phyloP scores from a whole-genome alignment of 2,888 invertebrate genomes.

The Dysmachus trigonus region DNA sequence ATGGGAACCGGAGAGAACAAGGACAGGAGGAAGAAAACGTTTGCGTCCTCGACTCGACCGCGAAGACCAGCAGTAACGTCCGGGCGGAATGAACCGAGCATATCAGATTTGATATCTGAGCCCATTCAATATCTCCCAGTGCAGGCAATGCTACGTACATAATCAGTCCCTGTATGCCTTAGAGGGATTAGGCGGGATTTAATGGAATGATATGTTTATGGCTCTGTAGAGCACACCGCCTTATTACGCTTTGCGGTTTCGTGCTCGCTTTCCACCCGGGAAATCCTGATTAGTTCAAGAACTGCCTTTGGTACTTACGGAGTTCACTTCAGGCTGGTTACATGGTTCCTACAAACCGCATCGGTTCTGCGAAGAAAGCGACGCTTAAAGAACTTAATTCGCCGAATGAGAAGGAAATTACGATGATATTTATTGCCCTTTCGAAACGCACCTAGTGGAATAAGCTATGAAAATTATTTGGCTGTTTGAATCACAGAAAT shows the following conservation, averaged over 20 bases:
- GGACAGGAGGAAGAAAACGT: background rate
- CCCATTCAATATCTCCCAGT: background rate
- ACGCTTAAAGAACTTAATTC: background rate
- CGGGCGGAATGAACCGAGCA: background rate
- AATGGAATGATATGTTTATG: slow-evolving; percentile 49
- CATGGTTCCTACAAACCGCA: background rate
- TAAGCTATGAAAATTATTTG: background rate
- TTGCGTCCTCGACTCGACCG: background rate
- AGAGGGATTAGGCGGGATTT: slow-evolving; percentile 48
- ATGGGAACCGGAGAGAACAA: background rate
- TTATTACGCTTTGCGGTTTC: slow-evolving; percentile 31
- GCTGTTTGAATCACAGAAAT: background rate
- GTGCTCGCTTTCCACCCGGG: slow-evolving; percentile 17
- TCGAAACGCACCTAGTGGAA: background rate
- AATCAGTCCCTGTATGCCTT: slow-evolving; percentile 26
- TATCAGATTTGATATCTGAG: slow-evolving; percentile 27
- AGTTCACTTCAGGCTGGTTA: background rate
- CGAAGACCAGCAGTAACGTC: background rate
- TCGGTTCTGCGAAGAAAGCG: background rate
- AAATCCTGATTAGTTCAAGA: slow-evolving; percentile 46
- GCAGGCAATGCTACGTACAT: background rate
- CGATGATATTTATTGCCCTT: background rate
- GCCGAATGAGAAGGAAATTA: slow-evolving; percentile 15
- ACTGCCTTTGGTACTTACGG: background rate
- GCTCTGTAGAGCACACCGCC: slow-evolving; percentile 40